Conservation (phyloP, 2,113 vertebrate genomes). For the Labrus mixtus region DNA sequence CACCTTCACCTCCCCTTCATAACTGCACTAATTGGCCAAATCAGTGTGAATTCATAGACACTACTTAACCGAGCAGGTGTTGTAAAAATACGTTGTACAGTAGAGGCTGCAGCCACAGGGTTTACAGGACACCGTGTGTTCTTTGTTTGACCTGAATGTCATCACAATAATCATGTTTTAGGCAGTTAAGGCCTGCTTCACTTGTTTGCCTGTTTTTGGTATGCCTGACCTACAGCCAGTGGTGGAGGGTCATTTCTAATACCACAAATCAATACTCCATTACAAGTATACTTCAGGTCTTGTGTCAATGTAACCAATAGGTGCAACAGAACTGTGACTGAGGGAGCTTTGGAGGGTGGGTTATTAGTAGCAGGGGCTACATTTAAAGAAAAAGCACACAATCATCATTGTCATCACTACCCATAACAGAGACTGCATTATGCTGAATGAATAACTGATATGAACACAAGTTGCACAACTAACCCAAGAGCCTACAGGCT, state of each 20-base stretch:
- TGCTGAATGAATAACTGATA: no score
- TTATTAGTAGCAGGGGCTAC: no score
- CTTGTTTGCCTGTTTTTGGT: not conserved
- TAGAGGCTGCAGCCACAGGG: not conserved
- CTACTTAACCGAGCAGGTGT: slow-evolving; percentile 15
- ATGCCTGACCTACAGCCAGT: not conserved
- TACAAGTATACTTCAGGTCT: not conserved
- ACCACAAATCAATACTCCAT: not conserved
- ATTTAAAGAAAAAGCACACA: no score
- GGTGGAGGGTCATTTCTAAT: not conserved
- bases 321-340: no score
- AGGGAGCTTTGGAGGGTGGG: no score
- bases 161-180: not conserved
- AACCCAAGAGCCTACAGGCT: no score
- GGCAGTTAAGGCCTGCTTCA: not conserved
- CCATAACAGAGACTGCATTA: no score
- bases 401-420: no score
- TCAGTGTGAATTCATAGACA: slow-evolving; percentile 26
- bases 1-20: slow-evolving; percentile 50
- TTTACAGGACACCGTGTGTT: not conserved
- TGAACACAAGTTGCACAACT: no score
- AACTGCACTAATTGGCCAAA: slow-evolving; percentile 53
- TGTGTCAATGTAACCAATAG: no score
- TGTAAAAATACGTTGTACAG: not conserved
- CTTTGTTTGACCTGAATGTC: slow-evolving; percentile 6